phyloP scores from a whole-genome alignment of 2,113 vertebrate genomes.

The Vanacampus margaritifer region DNA sequence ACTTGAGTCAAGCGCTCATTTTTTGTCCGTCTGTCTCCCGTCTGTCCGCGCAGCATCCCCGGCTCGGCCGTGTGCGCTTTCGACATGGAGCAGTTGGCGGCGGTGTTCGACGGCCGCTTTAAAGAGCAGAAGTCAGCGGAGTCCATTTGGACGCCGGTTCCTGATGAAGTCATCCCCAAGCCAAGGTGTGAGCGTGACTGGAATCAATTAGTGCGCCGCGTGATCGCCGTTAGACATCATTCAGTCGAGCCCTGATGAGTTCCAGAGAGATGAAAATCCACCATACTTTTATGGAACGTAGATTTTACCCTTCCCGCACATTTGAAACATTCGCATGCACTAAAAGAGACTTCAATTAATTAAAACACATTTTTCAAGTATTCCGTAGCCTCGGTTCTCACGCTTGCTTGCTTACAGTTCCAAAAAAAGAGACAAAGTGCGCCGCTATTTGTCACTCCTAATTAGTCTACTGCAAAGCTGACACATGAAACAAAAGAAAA shows the following conservation, averaged over 20 bases:
- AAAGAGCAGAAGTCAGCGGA: constrained; percentile 94
- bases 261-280: not conserved
- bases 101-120: constrained; percentile 89
- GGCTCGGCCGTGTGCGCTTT: constrained; percentile 94
- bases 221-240: not conserved
- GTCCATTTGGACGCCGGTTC: constrained; percentile 92
- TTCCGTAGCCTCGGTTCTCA: no score
- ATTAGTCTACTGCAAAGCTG: no score
- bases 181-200: constrained; percentile 81
- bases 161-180: constrained; percentile 87
- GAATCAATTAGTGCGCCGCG: constrained; percentile 14
- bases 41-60: constrained; percentile 76
- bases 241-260: not conserved
- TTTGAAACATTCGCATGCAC: no score
- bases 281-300: no score
- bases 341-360: no score
- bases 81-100: constrained; percentile 89
- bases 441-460: no score
- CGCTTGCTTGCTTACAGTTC: no score
- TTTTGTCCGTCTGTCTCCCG: constrained; percentile 13
- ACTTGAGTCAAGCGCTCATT: constrained; percentile 10
- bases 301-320: no score
- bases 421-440: no score
- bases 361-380: no score
- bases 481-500: no score